Evolutionary conservation across 2,797 vertebrate genomes (phyloP).

Genomic region (Smutsia temminckii): DNA sequence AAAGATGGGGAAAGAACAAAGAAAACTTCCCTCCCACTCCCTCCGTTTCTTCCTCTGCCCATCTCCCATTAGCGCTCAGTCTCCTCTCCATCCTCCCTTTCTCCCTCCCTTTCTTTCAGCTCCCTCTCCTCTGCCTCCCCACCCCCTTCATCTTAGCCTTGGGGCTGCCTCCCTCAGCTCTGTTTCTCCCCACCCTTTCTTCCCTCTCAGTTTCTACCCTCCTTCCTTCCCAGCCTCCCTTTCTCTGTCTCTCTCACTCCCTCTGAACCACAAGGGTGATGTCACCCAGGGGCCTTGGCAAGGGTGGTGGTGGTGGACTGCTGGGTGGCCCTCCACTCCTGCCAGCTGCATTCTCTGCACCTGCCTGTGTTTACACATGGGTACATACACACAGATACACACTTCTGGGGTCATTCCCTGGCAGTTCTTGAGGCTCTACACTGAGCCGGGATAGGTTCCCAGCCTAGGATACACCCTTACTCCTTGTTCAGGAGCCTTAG

Average conservation of each 20-base stretch:
- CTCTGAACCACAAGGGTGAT: conserved; percentile 55
- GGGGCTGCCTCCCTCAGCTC: neutral
- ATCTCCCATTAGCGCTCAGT: neutral
- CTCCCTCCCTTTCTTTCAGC: neutral
- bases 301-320: neutral
- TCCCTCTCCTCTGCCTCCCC: neutral
- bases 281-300: neutral
- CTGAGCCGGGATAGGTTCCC: neutral
- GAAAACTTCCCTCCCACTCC: neutral
- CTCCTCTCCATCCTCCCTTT: neutral
- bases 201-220: conserved; percentile 19
- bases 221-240: neutral
- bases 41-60: neutral
- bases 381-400: neutral
- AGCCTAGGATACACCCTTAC: neutral
- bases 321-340: neutral
- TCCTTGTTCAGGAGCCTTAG: neutral
- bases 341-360: neutral
- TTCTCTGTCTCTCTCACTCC: conserved; percentile 51
- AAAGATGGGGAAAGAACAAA: neutral
- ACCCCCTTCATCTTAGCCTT: neutral
- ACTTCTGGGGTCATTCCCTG: neutral
- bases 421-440: neutral
- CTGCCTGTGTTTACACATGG: neutral
- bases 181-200: neutral